Evolutionary conservation across 1,140 invertebrate genomes (phyloP), one percentile per base, ranked within the genome.

Genomic region (Leptinotarsa undecemlineata): DNA sequence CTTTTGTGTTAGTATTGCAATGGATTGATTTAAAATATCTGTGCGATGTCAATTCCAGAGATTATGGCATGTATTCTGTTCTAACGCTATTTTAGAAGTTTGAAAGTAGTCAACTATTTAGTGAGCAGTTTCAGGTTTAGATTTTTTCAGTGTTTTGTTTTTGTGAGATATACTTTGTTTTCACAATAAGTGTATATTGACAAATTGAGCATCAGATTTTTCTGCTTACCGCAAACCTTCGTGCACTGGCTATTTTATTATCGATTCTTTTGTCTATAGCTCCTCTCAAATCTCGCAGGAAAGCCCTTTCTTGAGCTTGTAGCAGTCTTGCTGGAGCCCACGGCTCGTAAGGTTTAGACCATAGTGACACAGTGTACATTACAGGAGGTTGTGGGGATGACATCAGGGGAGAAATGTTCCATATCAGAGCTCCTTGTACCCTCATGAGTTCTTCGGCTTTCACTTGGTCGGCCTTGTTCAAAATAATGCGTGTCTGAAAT

Each of bases 351-450:
- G 95, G 94, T 84, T 93, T 87, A 1, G 94, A 95, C 94, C 95
- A 97, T 77, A 98, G 86, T 13, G 95, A 96, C 48, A 94, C 93
- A 14, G 95, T 95, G 85, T 97, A 98, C 92, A 96, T 94, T n/a
- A 95, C 88, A 8, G 96, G 96, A n/a, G 96, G 95, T 81, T 97
- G 94, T 20, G 94, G 91, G 47, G 94, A 95, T 68, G 95, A 95
- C 92, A 98, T 96, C 63, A 98, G 86, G 4, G 96, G 96, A 14
- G 95, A 96, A 80, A 98, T 95, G 84, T 96, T 97, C 96, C 96
- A 98, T 81, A 98, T 95, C 48, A 98, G 87, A 4, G 95, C 95
- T 68, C 95, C 94, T 85, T 97, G 96, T 5, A 98, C 95, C 79
- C 95, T 89, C 91, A 98, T 92, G 63, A 98, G 84, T 85, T 98